phyloP scores from a whole-genome alignment of 1,140 invertebrate genomes.

The Macrobrachium nipponense region DNA sequence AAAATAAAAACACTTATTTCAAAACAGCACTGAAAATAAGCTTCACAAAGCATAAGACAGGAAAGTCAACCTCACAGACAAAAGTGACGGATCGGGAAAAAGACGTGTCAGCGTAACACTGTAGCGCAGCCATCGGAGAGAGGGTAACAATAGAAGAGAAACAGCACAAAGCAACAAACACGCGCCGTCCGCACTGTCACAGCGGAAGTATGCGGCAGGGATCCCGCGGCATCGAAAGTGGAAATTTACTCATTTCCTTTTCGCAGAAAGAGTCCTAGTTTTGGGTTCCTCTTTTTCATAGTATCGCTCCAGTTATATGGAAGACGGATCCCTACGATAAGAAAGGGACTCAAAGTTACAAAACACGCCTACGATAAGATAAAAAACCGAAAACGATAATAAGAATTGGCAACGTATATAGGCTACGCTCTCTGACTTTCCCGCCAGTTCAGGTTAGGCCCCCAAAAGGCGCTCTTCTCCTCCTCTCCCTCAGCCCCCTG shows the following conservation, averaged over 20 bases:
- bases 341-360: too few species aligned
- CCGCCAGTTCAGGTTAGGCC: slow-evolving; percentile 7
- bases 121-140: too few species aligned
- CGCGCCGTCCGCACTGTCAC: slow-evolving; percentile 13
- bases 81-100: too few species aligned
- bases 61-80: too few species aligned
- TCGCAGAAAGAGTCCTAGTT: not conserved
- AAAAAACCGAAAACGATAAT: not conserved
- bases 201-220: slow-evolving; percentile 12
- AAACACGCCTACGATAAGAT: too few species aligned
- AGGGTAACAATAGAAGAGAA: slow-evolving; percentile 4
- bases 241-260: not conserved
- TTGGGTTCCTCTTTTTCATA: not conserved
- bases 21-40: too few species aligned
- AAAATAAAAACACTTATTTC: too few species aligned
- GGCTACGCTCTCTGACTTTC: slow-evolving; percentile 17
- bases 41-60: too few species aligned
- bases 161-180: slow-evolving; percentile 21
- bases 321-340: too few species aligned
- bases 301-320: too few species aligned
- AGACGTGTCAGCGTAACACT: too few species aligned
- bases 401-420: not conserved
- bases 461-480: slow-evolving; percentile 10
- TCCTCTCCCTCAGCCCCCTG: not conserved
- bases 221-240: not conserved